Base-by-base conservation (phyloP, 2,797 vertebrate genomes). In the Cuniculus paca region DNA sequence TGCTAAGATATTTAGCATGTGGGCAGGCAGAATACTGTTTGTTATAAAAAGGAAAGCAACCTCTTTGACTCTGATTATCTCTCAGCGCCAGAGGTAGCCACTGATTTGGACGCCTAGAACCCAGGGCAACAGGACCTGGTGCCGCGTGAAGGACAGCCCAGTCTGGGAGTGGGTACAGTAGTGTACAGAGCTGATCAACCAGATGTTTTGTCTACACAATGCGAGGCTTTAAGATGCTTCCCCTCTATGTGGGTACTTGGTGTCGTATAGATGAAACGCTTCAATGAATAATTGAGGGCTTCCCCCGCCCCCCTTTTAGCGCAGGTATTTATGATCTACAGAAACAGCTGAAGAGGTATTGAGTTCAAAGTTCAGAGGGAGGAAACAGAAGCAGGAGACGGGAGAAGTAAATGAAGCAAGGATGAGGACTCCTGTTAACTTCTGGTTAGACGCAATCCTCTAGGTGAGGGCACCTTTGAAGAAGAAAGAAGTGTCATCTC, bases 191-290 rank as follows among this genome's bases (percentile, higher is more conserved):
- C 36, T 60, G 82, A 85, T 92, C 50, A 56, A 42, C 17, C 83
- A 90, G 93, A 93, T 97, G 91, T 96, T 97, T 97, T 97, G 95
- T 96, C 96, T 96, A 94, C 91, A 72, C 48, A 75, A 22, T 72
- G n/a, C n/a, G 31, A 42, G 94, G 70, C 34, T 19, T 72, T 87
- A 84, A 90, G 87, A 91, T 60, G 68, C 94, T 95, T 92, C 48
- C 31, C 83, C 50, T 90, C 1, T 84, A 26, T 86, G 52, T 90
- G 80, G 81, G 58, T 91, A 65, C 68, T 94, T 65, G 78, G 93
- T 94, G 36, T 97, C 83, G 60, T 65, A 72, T 72, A 95, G 96
- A 97, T 96, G 91, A 97, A 97, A 93, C 36, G 20, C 87, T 88
- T 65, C 17, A 61, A 48, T 61, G 54, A 65, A n/a, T 79, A 87